Evolutionary conservation across 2,797 vertebrate genomes (phyloP), one percentile per base, ranked within the genome.

Genomic region (Phoeniculus purpureus): DNA sequence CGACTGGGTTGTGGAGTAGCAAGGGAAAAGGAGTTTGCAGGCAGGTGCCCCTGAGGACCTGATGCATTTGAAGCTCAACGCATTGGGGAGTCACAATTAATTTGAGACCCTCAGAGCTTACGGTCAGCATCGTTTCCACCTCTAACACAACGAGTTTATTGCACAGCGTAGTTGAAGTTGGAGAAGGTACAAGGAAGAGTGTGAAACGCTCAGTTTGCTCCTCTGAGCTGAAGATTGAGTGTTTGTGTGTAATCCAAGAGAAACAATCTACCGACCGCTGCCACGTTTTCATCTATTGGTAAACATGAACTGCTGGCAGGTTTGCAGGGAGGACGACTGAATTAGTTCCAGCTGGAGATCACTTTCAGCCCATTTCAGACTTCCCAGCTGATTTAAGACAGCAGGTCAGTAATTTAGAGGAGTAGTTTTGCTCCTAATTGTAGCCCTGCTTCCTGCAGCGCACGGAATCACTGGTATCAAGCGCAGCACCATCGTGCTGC

Each of bases 231-330:
- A 75, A 68, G 73, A 52, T 4, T 25, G 52, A 71, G 21, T 14
- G 55, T 85, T 47, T 62, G 83, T 62, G 59, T 61, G 29, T 29
- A 48, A 77, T 81, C 89, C 88, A 82, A 84, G 84, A 68, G 80
- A 48, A 93, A 75, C 60, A 61, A 37, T 21, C 65, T 82, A 45
- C 85, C 90, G 85, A 14, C 90, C 62, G 15, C 86, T 94, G 95
- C 94, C 93, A 96, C 92, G 86, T 96, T 94, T 95, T 50, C 94
- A 85, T 88, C 88, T 96, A 31, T 96, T 94, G 90, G 90, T 96
- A 94, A 96, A 96, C 94, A 96, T 89, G 91, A 81, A 92, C 94
- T 85, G 90, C 70, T 45, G 81, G 32, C 58, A 82, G 68, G 81
- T 72, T 84, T 90, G 80, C 27, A 68, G 92, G 81, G 93, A 92